These are phyloP conservation scores for Cyprinodon variegatus DNA, from an alignment of 2,113 vertebrate genomes.

Conservation along the genomic window DNA sequence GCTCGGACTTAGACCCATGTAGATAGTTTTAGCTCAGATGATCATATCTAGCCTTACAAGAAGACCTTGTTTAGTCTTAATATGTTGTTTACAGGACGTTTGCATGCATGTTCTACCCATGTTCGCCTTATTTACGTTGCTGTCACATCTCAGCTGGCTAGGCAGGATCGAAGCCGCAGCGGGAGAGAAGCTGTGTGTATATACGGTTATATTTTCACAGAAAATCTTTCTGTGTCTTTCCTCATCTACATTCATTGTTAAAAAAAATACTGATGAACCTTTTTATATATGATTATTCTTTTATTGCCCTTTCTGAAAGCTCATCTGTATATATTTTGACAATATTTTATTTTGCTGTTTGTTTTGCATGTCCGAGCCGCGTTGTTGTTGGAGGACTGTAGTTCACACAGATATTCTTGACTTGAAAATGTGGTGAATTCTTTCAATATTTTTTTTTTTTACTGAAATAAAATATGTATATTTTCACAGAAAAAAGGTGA, in stretches of 20 bases:
- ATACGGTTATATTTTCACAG: conserved; percentile 30
- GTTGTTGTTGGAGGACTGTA: conserved; percentile 55
- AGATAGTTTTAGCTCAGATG: conserved; percentile 59
- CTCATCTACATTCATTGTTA: conserved; percentile 65
- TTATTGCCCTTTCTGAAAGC: conserved; percentile 74
- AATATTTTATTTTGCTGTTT: conserved; percentile 50
- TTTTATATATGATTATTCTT: conserved; percentile 62
- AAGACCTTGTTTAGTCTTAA: conserved; percentile 81
- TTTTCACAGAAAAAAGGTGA: conserved; percentile 78
- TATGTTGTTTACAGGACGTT: conserved; percentile 80
- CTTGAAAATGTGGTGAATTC: conserved; percentile 69
- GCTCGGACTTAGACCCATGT: conserved; percentile 28
- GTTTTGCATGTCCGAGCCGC: conserved; percentile 69
- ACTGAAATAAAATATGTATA: conserved; percentile 84
- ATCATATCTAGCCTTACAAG: conserved; percentile 80
- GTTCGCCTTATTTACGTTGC: conserved; percentile 82
- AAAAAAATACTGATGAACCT: conserved; percentile 52
- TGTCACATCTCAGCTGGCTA: conserved; percentile 61
- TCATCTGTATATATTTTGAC: conserved; percentile 80
- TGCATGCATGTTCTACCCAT: conserved; percentile 78
- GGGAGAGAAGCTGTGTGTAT: conserved; percentile 37
- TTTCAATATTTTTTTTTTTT: conserved; percentile 81
- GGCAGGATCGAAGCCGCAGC: conserved; percentile 50
- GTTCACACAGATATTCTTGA: conserved; percentile 54
- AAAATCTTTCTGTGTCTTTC: conserved; percentile 36